Evolutionary conservation across 2,113 vertebrate species (phyloP).

Genomic region (Condylura cristata): DNA sequence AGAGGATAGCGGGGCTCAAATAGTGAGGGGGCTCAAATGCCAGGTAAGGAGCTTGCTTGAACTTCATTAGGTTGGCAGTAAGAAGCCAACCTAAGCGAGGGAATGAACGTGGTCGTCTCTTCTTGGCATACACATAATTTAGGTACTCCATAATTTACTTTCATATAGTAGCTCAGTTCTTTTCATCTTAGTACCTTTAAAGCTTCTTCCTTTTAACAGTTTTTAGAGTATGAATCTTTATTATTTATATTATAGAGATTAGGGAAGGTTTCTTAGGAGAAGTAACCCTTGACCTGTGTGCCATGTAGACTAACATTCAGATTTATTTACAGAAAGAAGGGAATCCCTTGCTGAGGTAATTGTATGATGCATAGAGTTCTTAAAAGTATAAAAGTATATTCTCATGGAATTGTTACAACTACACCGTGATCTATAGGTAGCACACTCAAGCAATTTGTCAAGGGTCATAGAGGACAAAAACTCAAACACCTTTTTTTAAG

Average conservation of each 20-base stretch:
- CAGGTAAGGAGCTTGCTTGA: neutral
- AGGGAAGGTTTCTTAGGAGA: neutral
- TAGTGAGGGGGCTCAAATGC: neutral
- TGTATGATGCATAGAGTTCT: neutral
- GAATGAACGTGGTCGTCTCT: neutral
- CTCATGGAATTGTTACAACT: neutral
- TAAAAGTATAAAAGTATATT: neutral
- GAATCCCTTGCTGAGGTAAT: neutral
- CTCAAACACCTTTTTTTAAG: neutral
- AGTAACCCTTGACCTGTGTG: neutral
- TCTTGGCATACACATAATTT: neutral
- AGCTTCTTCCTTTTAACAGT: slow-evolving; percentile 1
- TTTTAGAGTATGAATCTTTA: neutral
- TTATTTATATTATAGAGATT: slow-evolving; percentile 40
- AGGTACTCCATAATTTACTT: neutral
- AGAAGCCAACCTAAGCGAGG: neutral
- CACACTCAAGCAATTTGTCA: neutral
- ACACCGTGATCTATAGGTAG: neutral
- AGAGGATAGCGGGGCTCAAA: neutral
- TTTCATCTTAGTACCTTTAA: neutral
- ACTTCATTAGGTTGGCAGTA: neutral
- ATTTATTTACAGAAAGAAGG: neutral
- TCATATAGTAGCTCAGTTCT: slow-evolving; percentile 16
- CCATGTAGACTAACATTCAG: neutral
- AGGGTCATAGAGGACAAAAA: neutral